Conservation (phyloP, 2,888 invertebrate genomes). For the Athalia rosae region DNA sequence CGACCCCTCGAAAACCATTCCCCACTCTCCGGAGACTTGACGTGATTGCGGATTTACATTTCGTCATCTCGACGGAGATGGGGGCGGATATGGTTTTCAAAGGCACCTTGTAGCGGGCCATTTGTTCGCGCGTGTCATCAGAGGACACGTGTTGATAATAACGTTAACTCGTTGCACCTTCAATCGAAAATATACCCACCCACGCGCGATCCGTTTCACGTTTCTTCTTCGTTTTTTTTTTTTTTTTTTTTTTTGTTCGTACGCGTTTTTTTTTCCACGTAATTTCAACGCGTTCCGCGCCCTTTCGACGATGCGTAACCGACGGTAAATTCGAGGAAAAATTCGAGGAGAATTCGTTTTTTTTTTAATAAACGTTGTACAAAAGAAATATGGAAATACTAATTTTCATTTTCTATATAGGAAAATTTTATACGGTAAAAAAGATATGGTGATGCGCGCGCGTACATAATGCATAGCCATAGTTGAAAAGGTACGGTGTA, state of each 20-base stretch:
- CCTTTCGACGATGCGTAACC: no score
- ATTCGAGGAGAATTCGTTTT: no score
- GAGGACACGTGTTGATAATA: constrained; percentile 36
- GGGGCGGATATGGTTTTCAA: constrained; percentile 32
- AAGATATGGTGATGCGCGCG: no score
- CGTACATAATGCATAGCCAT: background rate
- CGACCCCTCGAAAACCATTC: constrained; percentile 27
- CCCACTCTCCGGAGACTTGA: constrained; percentile 31
- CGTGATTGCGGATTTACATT: constrained; percentile 37
- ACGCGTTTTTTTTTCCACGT: no score
- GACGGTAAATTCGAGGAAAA: no score
- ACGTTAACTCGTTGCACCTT: constrained; percentile 19
- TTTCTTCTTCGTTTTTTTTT: background rate
- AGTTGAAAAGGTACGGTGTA: background rate
- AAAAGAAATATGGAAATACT: no score
- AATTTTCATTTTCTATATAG: no score
- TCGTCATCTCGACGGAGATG: constrained; percentile 37
- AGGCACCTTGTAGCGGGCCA: constrained; percentile 11
- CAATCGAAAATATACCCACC: background rate
- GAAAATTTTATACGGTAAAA: no score
- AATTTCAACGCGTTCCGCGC: no score
- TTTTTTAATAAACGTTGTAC: no score
- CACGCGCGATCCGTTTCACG: background rate
- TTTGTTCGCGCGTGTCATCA: constrained; percentile 29
- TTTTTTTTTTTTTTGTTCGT: no score